Percentiles rank a stretch among this genome's conserved stretches.
Conservation (phyloP, 2,888 invertebrate genomes). For the Cheilosia vernalis region DNA sequence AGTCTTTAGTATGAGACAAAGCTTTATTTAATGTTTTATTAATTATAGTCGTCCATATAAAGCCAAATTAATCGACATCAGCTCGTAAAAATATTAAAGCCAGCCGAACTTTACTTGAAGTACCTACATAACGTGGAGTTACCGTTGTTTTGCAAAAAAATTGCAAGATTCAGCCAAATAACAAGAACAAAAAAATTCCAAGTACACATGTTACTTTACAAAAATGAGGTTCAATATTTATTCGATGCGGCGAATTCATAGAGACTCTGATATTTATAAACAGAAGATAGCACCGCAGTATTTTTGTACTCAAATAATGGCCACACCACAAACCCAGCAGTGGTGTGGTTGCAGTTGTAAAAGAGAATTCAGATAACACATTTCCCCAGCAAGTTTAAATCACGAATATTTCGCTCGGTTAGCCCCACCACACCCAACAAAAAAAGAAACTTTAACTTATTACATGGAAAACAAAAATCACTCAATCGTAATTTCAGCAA, state of each 20-base stretch:
- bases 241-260: not conserved
- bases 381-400: conserved; percentile 5
- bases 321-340: not conserved
- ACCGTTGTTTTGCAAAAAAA: too few species aligned
- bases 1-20: too few species aligned
- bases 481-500: conserved; percentile 8
- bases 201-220: too few species aligned
- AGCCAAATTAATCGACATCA: too few species aligned
- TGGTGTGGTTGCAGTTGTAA: conserved; percentile 21
- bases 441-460: not conserved
- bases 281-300: not conserved
- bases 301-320: not conserved
- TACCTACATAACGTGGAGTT: too few species aligned
- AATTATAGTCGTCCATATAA: too few species aligned
- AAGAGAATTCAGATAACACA: not conserved
- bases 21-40: too few species aligned
- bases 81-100: too few species aligned
- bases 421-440: conserved; percentile 18
- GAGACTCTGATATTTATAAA: not conserved
- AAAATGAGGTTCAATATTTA: too few species aligned
- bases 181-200: too few species aligned
- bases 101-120: too few species aligned
- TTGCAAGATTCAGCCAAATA: too few species aligned
- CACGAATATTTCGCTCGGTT: not conserved
- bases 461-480: conserved; percentile 4